Base-by-base conservation (phyloP, 64 coral and sea anemone species). In the Porites australiensis region DNA sequence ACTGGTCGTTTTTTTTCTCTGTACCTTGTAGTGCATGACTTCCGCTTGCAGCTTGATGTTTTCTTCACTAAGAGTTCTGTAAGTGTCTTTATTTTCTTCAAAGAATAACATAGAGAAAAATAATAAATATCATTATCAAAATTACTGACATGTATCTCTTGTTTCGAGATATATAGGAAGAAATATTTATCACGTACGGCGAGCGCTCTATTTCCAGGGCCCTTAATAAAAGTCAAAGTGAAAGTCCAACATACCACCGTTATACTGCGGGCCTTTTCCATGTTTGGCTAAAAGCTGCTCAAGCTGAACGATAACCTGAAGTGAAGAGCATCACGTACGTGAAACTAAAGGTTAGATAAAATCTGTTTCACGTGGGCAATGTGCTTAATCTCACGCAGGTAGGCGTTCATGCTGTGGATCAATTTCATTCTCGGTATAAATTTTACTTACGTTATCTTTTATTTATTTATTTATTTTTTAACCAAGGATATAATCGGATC, bases 281-380 rank as follows among this genome's bases (percentile, higher is more conserved):
- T 83, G 86, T 74, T 90, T 82, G 61, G 95, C 75, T 50, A 98
- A 77, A 43, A 98, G 82, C 69, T 98, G 78, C 65, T 98, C 95
- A 22, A 98, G 79, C 27, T 98, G 75, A 11, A 98, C 88, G 64
- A 98, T 98, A 47, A 98, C 88, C 82, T 93, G 60, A 5, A 74
- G 85, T 76, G 2, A 27, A 62, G 23, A 57, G 50, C 48, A 63
- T 48, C 44, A 23, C 5, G 50, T 18, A 52, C 16, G 8, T 10
- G 13, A 22, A 37, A 48, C 13, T 5, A 43, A 51, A 78, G 18
- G 49, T 50, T 48, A 78, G 45, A 7, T 5, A 2, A 19, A 46
- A 44, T 18, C 75, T 78, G 22, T 51, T 57, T 52, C 37, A 37
- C 1, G 27, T 37, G 27, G 27, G 27, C 27, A 1, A 37, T 37